These are phyloP conservation scores for Caprella mutica DNA, from an alignment of 2,888 invertebrate genomes.

Conservation along the genomic window DNA sequence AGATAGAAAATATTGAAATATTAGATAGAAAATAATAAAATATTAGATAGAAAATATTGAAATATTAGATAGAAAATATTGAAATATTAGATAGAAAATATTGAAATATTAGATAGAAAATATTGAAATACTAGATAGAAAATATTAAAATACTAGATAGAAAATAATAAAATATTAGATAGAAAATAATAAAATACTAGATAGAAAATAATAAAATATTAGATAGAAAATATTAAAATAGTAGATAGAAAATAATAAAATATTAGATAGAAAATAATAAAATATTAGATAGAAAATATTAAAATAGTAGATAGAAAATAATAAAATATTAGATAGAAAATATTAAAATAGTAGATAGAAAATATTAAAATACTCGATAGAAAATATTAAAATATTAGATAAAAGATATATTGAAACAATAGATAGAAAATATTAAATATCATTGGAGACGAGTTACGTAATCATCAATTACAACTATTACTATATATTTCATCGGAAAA, in stretches of 20 bases:
- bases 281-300: background rate
- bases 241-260: background rate
- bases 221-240: background rate
- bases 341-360: background rate
- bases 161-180: background rate
- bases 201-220: background rate
- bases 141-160: background rate
- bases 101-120: background rate
- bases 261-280: background rate
- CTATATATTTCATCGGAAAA: background rate
- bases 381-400: background rate
- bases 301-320: background rate
- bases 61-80: background rate
- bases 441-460: background rate
- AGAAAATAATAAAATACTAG: too few relatives aligned
- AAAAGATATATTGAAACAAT: background rate
- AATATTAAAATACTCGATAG: background rate
- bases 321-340: background rate
- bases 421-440: background rate
- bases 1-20: too few relatives aligned
- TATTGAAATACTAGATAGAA: background rate
- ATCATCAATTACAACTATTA: background rate
- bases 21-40: too few relatives aligned
- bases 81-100: too few relatives aligned
- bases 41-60: too few relatives aligned